Conservation (phyloP, 2,888 invertebrate species). For the Protodeltote pygarga region DNA sequence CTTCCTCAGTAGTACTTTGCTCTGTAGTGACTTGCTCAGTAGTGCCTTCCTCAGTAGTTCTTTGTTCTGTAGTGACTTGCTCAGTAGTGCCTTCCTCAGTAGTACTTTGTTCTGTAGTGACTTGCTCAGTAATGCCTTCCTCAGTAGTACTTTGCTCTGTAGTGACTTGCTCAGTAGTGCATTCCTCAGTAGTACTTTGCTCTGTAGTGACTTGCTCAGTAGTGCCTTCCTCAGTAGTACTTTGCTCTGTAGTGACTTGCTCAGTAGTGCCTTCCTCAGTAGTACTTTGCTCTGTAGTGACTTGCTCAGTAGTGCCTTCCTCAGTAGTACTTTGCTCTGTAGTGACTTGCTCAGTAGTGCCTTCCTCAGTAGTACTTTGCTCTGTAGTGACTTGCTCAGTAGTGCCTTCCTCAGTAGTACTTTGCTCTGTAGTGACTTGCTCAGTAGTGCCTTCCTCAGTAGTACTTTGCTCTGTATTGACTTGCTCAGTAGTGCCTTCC, state of each 20-base stretch:
- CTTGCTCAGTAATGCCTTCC: background rate
- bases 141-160: background rate
- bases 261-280: background rate
- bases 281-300: background rate
- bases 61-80: background rate
- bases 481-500: no score
- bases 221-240: background rate
- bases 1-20: background rate
- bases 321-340: background rate
- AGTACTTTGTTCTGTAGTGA: background rate
- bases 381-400: background rate
- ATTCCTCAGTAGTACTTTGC: background rate
- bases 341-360: background rate
- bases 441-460: background rate
- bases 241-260: no score
- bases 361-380: background rate
- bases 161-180: background rate
- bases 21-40: background rate
- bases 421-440: background rate
- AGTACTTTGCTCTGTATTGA: no score
- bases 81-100: background rate
- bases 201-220: background rate
- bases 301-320: background rate
- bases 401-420: background rate
- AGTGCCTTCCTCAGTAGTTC: background rate